Evolutionary conservation across 2,113 vertebrate genomes (phyloP).

Genomic region (Cyrtonyx montezumae): DNA sequence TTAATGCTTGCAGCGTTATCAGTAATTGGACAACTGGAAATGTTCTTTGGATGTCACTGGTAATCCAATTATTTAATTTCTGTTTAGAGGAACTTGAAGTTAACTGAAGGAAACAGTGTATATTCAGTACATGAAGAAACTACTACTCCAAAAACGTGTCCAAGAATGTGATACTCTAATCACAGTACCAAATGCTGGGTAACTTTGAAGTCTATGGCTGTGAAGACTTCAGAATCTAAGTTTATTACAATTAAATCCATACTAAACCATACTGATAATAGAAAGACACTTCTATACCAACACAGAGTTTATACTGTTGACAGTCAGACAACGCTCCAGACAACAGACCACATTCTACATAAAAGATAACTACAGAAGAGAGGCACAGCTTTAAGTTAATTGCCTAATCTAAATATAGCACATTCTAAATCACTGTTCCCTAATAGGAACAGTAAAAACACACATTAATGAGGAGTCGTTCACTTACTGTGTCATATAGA

Average conservation of each 20-base stretch:
- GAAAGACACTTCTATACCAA: neutral
- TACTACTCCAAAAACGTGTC: neutral
- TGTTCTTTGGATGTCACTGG: neutral
- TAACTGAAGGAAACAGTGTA: neutral
- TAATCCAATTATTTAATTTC: neutral
- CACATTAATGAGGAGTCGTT: neutral
- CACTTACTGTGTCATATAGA: conserved; percentile 92
- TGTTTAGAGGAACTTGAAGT: neutral
- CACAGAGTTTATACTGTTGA: neutral
- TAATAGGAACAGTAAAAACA: neutral
- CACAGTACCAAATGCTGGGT: neutral
- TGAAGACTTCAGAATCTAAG: neutral
- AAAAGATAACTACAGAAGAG: neutral
- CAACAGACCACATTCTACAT: neutral
- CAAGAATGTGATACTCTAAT: fast-evolving
- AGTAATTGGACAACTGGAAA: neutral
- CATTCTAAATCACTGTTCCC: neutral
- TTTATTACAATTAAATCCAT: neutral
- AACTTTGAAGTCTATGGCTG: neutral
- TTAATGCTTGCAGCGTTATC: neutral
- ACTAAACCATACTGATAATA: neutral
- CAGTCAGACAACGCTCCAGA: neutral
- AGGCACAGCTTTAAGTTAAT: neutral
- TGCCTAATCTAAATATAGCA: neutral
- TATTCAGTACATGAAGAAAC: neutral